phyloP scores from a whole-genome alignment of 2,113 vertebrate genomes.

The Aramus guarauna region DNA sequence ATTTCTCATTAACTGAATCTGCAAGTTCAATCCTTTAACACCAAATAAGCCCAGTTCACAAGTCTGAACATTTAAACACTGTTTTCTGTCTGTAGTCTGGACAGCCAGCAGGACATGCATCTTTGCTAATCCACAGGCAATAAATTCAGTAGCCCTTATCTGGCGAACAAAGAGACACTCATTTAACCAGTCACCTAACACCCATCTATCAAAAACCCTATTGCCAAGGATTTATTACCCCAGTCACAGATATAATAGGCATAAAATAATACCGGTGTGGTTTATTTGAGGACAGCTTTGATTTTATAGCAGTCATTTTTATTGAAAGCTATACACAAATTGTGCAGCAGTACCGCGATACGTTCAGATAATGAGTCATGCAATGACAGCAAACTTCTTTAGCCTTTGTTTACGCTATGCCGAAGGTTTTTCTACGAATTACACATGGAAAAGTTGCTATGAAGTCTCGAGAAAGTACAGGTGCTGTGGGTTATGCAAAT shows the following conservation, averaged over 20 bases:
- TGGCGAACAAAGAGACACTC: background rate
- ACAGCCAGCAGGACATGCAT: accelerated
- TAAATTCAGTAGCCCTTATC: background rate
- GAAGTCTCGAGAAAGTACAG: background rate
- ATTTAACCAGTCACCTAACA: background rate
- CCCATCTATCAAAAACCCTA: background rate
- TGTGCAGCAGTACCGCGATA: background rate
- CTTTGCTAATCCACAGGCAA: background rate
- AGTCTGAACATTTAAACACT: background rate
- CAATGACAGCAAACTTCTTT: background rate
- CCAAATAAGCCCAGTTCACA: background rate
- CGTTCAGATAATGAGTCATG: background rate
- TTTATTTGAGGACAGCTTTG: background rate
- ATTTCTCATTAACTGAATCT: background rate
- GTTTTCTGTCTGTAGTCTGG: background rate
- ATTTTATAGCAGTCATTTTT: background rate
- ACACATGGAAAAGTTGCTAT: background rate
- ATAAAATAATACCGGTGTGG: background rate
- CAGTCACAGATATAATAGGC: background rate
- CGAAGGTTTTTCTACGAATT: background rate
- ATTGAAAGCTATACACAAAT: background rate
- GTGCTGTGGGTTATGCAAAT: constrained; percentile 58
- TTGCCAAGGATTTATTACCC: background rate
- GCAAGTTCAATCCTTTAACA: background rate
- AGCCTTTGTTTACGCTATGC: background rate